A percentile compares a stretch with the other conserved stretches of the same genome.
Evolutionary conservation across 2,888 invertebrate species (phyloP).

Genomic region (Pachydiplax longipennis): DNA sequence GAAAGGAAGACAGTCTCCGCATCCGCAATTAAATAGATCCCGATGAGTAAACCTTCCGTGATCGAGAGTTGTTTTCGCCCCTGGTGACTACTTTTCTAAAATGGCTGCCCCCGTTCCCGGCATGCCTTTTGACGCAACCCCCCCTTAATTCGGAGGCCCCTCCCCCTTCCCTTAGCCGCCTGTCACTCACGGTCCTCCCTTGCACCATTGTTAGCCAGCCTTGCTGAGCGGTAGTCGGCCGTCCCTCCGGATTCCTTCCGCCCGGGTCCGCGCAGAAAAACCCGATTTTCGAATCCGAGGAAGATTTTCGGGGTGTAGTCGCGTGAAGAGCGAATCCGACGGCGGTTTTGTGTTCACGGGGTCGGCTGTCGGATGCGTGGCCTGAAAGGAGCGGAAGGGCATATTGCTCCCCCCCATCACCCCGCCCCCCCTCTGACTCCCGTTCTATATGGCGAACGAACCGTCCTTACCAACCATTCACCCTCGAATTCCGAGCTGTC

Average conservation of each 20-base stretch:
- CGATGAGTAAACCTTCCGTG: background rate
- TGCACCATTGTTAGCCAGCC: background rate
- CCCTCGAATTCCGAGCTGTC: background rate
- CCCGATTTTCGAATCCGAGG: background rate
- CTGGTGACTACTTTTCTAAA: background rate
- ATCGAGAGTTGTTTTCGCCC: background rate
- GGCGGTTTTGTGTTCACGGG: background rate
- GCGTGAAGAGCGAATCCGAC: background rate
- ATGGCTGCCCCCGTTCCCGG: slow-evolving; percentile 18
- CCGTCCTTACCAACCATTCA: background rate
- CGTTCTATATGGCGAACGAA: background rate
- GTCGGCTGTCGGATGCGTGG: background rate
- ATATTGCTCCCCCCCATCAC: background rate
- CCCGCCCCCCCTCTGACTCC: background rate
- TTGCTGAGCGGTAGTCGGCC: slow-evolving; percentile 6
- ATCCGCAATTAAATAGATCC: background rate
- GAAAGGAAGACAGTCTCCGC: background rate
- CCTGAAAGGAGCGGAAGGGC: background rate
- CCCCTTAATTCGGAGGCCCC: background rate
- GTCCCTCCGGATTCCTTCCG: background rate
- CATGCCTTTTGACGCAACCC: background rate
- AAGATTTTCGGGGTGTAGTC: background rate
- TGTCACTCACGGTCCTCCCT: slow-evolving; percentile 16
- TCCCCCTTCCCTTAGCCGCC: background rate
- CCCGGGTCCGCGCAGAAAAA: too few relatives aligned